Base-by-base conservation (phyloP, 2,797 vertebrate genomes). In the Prionace glauca region DNA sequence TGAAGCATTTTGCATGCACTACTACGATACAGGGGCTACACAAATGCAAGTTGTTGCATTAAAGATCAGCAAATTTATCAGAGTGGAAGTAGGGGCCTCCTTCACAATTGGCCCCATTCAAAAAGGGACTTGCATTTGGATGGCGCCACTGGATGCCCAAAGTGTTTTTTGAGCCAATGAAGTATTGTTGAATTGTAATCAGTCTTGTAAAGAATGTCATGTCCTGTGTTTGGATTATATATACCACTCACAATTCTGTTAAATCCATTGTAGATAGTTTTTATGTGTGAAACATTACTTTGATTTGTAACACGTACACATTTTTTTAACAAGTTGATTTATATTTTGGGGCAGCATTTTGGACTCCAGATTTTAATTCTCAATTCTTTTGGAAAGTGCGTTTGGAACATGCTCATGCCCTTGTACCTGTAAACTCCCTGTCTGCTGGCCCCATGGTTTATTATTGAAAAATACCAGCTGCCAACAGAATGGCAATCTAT, bases 321-420 rank as follows among this genome's bases (percentile, higher is more conserved):
- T 50, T 50, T 94, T 74, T 50, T 94, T 94, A 32, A 94, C 88
- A 67, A 65, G 1, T 16, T 74, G 93, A 94, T 74, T 94, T 94
- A 94, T 36, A 36, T 41, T 65, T 12, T 94, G 67, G 18, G 18
- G 32, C 50, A 56, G 12, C 24, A n/a, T 3, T 16, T 65, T 22
- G 71, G 26, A 74, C 41, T 9, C 14, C 1, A 32, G 24, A 56
- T 26, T 94, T 12, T 71, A 94, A 71, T 22, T 69, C 4, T 20
- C 65, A 14, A 45, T 74, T 45, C 26, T 18, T 94, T 74, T 56
- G 71, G 41, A 94, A 74, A 94, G 14, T 74, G 24, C 22, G 10
- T 94, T 50, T 94, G 93, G 45, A 24, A 36, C 16, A 45, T 32
- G 29, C 24, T 12, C 2, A 24, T 16, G 56, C 26, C 56, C 56